phyloP scores from a whole-genome alignment of 2,113 vertebrate species.

The Oceanites oceanicus region DNA sequence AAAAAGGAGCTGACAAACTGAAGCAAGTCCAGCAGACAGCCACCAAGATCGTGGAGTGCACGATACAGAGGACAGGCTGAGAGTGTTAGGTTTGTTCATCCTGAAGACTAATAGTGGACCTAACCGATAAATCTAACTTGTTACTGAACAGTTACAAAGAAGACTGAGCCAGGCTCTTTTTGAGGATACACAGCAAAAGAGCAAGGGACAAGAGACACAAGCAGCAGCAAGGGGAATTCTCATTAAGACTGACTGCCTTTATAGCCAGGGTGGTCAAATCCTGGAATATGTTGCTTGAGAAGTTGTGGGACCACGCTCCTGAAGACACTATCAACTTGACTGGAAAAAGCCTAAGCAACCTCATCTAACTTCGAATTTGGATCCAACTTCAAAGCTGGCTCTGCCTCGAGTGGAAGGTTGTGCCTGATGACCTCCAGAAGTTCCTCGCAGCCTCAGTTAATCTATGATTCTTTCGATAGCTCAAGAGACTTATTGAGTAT shows the following conservation, averaged over 20 bases:
- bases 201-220: neutral
- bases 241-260: neutral
- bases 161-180: neutral
- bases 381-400: neutral
- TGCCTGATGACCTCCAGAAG: neutral
- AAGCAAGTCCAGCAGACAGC: neutral
- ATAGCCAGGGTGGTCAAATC: neutral
- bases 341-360: neutral
- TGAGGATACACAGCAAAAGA: neutral
- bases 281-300: neutral
- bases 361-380: neutral
- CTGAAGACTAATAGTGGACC: neutral
- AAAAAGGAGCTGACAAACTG: neutral
- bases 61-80: neutral
- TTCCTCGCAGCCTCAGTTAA: neutral
- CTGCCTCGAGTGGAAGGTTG: neutral
- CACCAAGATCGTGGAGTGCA: fast-evolving
- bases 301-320: neutral
- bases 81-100: neutral
- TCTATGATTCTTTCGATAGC: neutral
- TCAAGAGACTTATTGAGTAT: neutral
- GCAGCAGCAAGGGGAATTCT: neutral
- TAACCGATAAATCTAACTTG: neutral
- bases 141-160: neutral
- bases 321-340: neutral